These are phyloP conservation scores for Scomberomorus guttatus DNA, from an alignment of 2,797 vertebrate species.

Conservation along the genomic window DNA sequence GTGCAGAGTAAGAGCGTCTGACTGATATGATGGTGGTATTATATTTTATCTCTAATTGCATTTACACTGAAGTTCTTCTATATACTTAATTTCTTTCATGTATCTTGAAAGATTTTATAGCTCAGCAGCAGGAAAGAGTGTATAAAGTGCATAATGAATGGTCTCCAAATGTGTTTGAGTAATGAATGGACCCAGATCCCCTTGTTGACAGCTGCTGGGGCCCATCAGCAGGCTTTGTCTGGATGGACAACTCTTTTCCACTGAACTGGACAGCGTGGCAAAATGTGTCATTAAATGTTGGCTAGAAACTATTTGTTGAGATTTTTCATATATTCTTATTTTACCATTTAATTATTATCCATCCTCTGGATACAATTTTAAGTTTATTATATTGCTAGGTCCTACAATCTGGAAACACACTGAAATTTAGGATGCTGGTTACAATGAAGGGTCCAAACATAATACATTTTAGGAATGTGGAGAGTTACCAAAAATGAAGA, in stretches of 20 bases:
- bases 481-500: no score
- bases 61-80: background rate
- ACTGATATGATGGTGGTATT: background rate
- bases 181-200: slow-evolving; percentile 33
- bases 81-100: background rate
- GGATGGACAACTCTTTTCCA: slow-evolving; percentile 36
- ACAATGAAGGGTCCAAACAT: no score
- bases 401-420: no score
- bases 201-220: slow-evolving; percentile 57
- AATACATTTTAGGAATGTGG: no score
- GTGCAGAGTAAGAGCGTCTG: background rate
- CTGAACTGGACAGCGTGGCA: background rate
- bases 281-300: slow-evolving; percentile 19
- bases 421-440: no score
- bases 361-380: background rate
- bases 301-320: background rate
- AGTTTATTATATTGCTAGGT: no score
- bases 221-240: slow-evolving; percentile 33
- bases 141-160: slow-evolving; percentile 1
- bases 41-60: background rate
- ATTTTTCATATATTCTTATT: background rate
- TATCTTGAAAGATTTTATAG: background rate
- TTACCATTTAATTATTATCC: background rate
- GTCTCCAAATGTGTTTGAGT: slow-evolving; percentile 12
- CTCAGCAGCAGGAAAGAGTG: slow-evolving; percentile 9